Conservation (phyloP, 2,113 vertebrate genomes). For the Alexandromys fortis region DNA sequence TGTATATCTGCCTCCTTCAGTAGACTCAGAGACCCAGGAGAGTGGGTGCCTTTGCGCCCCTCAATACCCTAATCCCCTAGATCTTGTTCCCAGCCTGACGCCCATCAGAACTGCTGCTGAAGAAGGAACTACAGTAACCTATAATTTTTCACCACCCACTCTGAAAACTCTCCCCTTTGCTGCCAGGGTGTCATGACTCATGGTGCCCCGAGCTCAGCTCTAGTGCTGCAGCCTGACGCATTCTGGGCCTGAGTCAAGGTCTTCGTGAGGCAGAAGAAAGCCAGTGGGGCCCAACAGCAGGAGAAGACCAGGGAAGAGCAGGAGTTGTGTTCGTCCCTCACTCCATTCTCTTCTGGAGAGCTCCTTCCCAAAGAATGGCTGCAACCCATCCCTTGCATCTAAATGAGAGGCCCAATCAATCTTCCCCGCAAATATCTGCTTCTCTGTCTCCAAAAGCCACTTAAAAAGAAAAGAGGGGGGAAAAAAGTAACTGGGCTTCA, state of each 20-base stretch:
- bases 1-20: background rate
- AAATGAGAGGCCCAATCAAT: background rate
- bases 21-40: background rate
- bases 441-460: background rate
- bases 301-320: background rate
- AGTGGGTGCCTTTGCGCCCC: background rate
- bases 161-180: background rate
- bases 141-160: background rate
- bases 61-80: background rate
- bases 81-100: background rate
- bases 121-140: background rate
- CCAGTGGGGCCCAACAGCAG: rapidly evolving
- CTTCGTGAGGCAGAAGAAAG: background rate
- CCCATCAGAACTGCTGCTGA: background rate
- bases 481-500: background rate
- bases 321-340: rapidly evolving
- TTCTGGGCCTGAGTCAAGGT: background rate
- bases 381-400: background rate
- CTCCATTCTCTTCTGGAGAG: background rate
- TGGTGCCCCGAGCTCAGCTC: background rate
- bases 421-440: background rate
- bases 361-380: background rate
- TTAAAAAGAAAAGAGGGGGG: background rate
- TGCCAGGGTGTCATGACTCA: background rate
- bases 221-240: background rate